phyloP scores from a whole-genome alignment of 1,140 invertebrate species.

The Leptopilina boulardi region DNA sequence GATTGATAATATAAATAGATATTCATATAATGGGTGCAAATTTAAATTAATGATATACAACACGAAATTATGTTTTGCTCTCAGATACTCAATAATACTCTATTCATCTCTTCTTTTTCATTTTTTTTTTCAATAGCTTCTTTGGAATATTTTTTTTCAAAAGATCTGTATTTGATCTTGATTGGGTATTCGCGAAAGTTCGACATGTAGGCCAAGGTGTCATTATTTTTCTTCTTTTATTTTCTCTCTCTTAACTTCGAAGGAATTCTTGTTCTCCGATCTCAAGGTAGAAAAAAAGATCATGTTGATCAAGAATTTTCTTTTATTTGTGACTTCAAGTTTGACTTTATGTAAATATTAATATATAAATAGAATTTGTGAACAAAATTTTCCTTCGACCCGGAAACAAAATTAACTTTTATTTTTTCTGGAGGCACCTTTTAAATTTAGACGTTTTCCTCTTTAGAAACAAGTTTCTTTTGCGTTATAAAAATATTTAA shows the following conservation, averaged over 20 bases:
- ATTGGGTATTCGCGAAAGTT: conserved; percentile 8
- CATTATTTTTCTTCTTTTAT: conserved; percentile 24
- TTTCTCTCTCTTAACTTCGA: neutral
- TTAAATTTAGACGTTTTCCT: too few species aligned
- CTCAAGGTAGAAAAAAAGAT: neutral
- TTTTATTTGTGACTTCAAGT: neutral
- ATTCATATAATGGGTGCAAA: neutral
- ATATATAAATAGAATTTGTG: neutral
- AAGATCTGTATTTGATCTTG: conserved; percentile 13
- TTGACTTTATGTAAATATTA: neutral
- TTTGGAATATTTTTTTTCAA: neutral
- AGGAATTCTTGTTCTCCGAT: conserved; percentile 1
- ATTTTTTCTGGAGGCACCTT: too few species aligned
- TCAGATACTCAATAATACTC: neutral
- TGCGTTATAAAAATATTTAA: too few species aligned
- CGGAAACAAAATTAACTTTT: too few species aligned
- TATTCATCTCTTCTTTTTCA: neutral
- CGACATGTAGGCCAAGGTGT: conserved; percentile 16
- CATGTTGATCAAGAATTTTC: neutral
- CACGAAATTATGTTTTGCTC: neutral
- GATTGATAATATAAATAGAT: too few species aligned
- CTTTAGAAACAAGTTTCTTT: neutral
- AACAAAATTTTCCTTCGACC: too few species aligned
- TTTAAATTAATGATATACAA: neutral
- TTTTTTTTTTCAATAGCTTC: neutral